Conservation (phyloP, 2,888 invertebrate species). For the Anthrax anthrax region DNA sequence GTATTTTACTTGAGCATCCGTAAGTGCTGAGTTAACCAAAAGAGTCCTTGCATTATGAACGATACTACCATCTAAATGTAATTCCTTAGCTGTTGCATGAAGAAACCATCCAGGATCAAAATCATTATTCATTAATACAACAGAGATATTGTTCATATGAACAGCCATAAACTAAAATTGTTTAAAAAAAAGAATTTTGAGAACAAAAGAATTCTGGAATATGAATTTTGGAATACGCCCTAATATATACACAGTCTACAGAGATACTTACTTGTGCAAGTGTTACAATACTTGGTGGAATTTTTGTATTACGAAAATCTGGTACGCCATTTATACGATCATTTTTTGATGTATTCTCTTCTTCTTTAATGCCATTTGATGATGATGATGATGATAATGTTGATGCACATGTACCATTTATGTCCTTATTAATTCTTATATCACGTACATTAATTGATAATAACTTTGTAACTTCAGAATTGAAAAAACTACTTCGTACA, state of each 20-base stretch:
- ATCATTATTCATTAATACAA: constrained; percentile 43
- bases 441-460: constrained; percentile 69
- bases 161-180: constrained; percentile 64
- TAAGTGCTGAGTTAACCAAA: constrained; percentile 56
- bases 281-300: constrained; percentile 65
- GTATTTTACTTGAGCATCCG: constrained; percentile 42
- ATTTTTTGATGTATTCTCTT: not conserved
- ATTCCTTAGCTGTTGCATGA: constrained; percentile 54
- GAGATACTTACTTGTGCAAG: constrained; percentile 68
- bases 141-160: constrained; percentile 59
- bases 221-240: constrained; percentile 1
- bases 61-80: constrained; percentile 51
- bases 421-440: constrained; percentile 66
- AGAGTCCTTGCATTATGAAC: constrained; percentile 53
- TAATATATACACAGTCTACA: no score
- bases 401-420: constrained; percentile 31
- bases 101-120: constrained; percentile 53
- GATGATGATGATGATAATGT: no score
- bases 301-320: constrained; percentile 59
- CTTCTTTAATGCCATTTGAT: no score
- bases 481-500: constrained; percentile 73
- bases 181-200: no score
- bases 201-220: not conserved
- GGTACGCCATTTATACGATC: constrained; percentile 32
- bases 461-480: constrained; percentile 74